These are phyloP conservation scores for Gymnothorax javanicus DNA, from an alignment of 2,797 vertebrate genomes.

Conservation along the genomic window DNA sequence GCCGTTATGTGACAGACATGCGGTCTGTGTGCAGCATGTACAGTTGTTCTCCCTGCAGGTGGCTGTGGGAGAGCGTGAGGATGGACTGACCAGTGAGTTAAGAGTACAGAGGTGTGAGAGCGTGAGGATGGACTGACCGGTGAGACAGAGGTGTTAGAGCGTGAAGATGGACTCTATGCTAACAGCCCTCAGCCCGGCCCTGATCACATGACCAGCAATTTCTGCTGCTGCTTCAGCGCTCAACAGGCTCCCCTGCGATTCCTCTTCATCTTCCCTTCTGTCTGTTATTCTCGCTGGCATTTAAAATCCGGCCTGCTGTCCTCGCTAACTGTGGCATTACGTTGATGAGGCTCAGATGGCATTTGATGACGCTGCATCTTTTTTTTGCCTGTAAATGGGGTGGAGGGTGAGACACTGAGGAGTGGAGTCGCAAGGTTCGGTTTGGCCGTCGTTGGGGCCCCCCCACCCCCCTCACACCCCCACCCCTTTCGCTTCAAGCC, in stretches of 20 bases:
- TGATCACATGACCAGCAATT: slow-evolving; percentile 44
- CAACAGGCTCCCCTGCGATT: background rate
- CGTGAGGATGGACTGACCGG: too few relatives aligned
- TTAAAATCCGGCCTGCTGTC: slow-evolving; percentile 54
- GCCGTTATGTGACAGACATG: background rate
- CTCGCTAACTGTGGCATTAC: slow-evolving; percentile 57
- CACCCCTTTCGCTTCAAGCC: too few relatives aligned
- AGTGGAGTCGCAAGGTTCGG: too few relatives aligned
- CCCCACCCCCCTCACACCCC: too few relatives aligned
- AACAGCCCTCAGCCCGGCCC: slow-evolving; percentile 11
- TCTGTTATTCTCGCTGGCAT: slow-evolving; percentile 44
- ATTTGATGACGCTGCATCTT: slow-evolving; percentile 36
- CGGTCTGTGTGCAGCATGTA: background rate
- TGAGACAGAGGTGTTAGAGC: background rate
- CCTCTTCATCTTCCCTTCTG: background rate
- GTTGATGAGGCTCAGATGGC: slow-evolving; percentile 40
- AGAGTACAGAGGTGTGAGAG: background rate
- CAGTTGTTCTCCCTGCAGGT: background rate
- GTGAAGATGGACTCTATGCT: background rate
- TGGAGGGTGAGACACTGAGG: slow-evolving; percentile 35
- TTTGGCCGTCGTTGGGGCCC: too few relatives aligned
- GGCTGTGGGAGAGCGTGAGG: background rate
- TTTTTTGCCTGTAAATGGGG: slow-evolving; percentile 49
- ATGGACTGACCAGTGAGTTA: background rate
- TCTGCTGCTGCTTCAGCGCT: slow-evolving; percentile 45